These are phyloP conservation scores for Salvelinus namaycush DNA, from an alignment of 2,113 vertebrate species.

Conservation along the genomic window DNA sequence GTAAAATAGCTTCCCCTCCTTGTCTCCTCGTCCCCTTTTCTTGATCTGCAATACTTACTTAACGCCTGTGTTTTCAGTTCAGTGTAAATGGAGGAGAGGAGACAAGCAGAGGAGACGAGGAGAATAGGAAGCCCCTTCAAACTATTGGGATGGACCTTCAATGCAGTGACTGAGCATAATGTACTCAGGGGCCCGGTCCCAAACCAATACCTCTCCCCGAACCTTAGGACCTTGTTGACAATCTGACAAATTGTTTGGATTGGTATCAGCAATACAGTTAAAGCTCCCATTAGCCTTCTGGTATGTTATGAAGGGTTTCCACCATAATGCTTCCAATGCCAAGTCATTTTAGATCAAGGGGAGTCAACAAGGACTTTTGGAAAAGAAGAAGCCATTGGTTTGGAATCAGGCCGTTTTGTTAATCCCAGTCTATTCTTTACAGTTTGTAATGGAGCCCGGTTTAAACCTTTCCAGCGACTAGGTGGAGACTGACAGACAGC, in stretches of 20 bases:
- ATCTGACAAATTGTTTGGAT: neutral
- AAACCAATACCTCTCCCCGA: neutral
- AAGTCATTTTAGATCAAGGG: neutral
- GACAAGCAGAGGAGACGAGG: neutral
- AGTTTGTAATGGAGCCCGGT: slow-evolving; percentile 32
- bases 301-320: neutral
- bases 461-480: slow-evolving; percentile 24
- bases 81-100: slow-evolving; percentile 44
- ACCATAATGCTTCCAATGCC: neutral
- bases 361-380: neutral
- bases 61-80: slow-evolving; percentile 12
- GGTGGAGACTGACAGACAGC: slow-evolving; percentile 36
- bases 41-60: slow-evolving; percentile 33
- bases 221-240: neutral
- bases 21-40: slow-evolving; percentile 17
- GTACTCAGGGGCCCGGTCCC: neutral
- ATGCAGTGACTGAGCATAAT: neutral
- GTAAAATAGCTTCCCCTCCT: neutral
- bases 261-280: too few relatives aligned
- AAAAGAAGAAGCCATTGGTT: neutral
- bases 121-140: too few relatives aligned
- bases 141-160: neutral
- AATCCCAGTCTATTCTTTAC: slow-evolving; percentile 14
- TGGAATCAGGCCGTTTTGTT: neutral
- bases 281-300: too few relatives aligned